Conservation (phyloP, 2,113 vertebrate genomes). For the Urocolius indicus region DNA sequence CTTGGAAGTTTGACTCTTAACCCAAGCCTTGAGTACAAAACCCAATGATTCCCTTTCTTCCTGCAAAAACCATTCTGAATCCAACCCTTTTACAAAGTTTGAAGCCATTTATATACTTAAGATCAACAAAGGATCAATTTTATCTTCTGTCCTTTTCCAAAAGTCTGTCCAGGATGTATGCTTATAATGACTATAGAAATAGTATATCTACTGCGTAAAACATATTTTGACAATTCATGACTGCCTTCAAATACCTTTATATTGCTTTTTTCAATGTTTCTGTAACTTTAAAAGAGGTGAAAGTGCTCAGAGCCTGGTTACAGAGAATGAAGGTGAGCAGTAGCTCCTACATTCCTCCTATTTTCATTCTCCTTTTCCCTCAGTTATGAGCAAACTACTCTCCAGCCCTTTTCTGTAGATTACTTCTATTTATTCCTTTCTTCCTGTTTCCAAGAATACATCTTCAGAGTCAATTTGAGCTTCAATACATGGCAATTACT, state of each 20-base stretch:
- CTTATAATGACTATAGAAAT: neutral
- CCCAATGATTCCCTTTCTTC: neutral
- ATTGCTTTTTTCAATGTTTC: neutral
- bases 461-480: conserved; percentile 65
- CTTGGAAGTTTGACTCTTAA: neutral
- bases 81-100: neutral
- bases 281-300: neutral
- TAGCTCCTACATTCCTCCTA: neutral
- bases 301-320: neutral
- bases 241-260: neutral
- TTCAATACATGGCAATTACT: conserved; percentile 59
- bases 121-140: neutral
- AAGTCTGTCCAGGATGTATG: neutral
- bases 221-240: neutral
- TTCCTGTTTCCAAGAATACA: conserved; percentile 65
- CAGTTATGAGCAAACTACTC: conserved; percentile 16
- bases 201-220: neutral
- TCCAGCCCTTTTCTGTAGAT: conserved; percentile 45
- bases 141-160: neutral
- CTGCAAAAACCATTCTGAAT: neutral
- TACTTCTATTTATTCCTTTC: conserved; percentile 64
- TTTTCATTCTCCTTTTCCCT: conserved; percentile 17
- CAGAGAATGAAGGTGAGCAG: neutral
- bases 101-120: neutral
- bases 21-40: neutral